phyloP scores from a whole-genome alignment of 1,140 invertebrate species.

The Ladona fulva region DNA sequence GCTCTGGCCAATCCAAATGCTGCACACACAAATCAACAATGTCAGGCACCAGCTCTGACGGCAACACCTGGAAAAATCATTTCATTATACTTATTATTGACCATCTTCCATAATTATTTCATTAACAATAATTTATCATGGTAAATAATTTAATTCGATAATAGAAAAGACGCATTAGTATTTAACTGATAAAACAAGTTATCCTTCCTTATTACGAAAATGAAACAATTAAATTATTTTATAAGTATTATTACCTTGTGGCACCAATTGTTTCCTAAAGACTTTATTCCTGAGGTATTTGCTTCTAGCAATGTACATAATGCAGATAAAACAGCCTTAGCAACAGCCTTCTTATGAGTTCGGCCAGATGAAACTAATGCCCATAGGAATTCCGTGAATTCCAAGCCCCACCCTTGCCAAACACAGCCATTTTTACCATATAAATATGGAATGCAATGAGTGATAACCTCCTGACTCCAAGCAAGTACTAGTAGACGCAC shows the following conservation, averaged over 20 bases:
- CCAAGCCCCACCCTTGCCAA: background rate
- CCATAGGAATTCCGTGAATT: background rate
- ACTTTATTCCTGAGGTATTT: background rate
- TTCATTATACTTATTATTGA: background rate
- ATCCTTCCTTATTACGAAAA: too few species aligned
- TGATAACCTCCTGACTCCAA: background rate
- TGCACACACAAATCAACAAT: background rate
- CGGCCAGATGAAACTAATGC: background rate
- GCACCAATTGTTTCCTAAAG: background rate
- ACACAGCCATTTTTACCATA: background rate
- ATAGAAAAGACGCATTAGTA: too few species aligned
- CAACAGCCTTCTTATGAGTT: background rate
- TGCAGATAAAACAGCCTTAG: background rate
- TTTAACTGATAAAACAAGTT: too few species aligned
- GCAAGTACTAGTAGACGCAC: background rate
- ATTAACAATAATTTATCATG: too few species aligned
- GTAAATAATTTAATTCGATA: too few species aligned
- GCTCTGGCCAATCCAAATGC: constrained; percentile 2
- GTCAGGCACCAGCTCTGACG: background rate
- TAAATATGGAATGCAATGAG: background rate
- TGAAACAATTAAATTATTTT: too few species aligned
- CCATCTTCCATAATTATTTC: background rate
- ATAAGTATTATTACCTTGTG: background rate
- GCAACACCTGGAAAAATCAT: background rate
- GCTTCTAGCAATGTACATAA: background rate